Base-by-base conservation (phyloP, 1,140 invertebrate species). In the Halictus rubicundus region DNA sequence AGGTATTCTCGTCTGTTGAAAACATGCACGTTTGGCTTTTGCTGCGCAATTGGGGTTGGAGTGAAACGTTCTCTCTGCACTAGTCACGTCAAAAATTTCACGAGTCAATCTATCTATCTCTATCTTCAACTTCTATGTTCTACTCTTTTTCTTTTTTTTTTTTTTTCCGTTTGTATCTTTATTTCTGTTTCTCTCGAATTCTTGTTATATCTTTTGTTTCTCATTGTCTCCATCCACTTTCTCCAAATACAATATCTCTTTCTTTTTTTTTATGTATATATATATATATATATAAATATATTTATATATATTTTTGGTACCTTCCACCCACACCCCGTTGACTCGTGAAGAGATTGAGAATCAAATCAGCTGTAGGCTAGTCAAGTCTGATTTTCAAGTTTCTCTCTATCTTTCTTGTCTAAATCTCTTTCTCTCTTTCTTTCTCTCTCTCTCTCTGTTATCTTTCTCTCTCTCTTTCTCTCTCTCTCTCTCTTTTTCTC, bases 11-110 rank as follows among this genome's bases (percentile, higher is more conserved):
- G 68, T 89, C 69, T 82, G 64, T 85, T 64, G 83, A 86, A 85
- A 85, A 89, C 57, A 87, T 91, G 90, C 90, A 91, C 89, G 90
- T 90, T 87, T 87, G 84, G 88, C 88, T 90, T 91, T 90, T 89
- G 85, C 87, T 89, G 77, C 83, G 82, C 85, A 88, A 86, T 88
- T 88, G 85, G 80, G 71, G 80, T 86, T 89, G 81, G 63, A 88
- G 78, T 89, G 86, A 81, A 84, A 85, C 65, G 60, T 86, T 86
- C 84, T 87, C 72, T 85, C 66, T 84, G 76, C 73, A 87, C 73
- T 82, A 83, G 82, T 71, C 81, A 83, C 27, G 68, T 86, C 84
- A 57, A 78, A 57, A 25, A 78, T 86, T 76, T 81, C 83, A 86
- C 85, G 85, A 86, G 85, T 86, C 85, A 86, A 84, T 81, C 39